Evolutionary conservation across 2,888 invertebrate genomes (phyloP).

Genomic region (Melieria crassipennis): DNA sequence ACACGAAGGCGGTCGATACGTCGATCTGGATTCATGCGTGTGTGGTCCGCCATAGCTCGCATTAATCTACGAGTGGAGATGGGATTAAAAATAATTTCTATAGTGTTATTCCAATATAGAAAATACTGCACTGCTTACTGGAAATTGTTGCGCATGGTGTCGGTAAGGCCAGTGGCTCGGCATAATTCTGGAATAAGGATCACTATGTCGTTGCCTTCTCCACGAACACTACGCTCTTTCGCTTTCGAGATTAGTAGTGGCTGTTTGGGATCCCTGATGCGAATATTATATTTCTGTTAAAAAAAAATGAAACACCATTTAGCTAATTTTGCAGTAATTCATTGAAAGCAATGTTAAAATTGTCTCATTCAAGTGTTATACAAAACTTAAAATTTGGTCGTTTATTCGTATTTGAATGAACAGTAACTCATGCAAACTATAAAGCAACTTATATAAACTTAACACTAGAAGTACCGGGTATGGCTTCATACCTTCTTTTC

Average conservation of each 20-base stretch:
- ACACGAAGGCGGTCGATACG: conserved; percentile 74
- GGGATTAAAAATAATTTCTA: no score
- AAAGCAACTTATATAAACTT: no score
- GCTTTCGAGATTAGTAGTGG: conserved; percentile 81
- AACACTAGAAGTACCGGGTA: no score
- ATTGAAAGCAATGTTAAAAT: no score
- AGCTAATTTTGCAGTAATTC: no score
- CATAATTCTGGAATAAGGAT: conserved; percentile 89
- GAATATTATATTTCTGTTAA: conserved; percentile 74
- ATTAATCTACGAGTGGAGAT: conserved; percentile 65
- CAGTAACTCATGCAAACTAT: no score
- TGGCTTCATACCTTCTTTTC: no score
- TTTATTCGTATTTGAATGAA: no score
- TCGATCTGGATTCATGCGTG: conserved; percentile 79
- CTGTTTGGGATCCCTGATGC: conserved; percentile 73
- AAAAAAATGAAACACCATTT: no score
- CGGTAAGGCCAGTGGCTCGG: conserved; percentile 83
- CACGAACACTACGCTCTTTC: conserved; percentile 71
- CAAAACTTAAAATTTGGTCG: no score
- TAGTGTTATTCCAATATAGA: background rate
- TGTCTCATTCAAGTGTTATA: no score
- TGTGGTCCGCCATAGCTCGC: conserved; percentile 77
- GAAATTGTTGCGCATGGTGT: conserved; percentile 74
- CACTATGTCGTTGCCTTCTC: conserved; percentile 72
- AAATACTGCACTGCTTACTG: conserved; percentile 67